phyloP scores from a whole-genome alignment of 2,113 vertebrate species.

The Burhinus oedicnemus region DNA sequence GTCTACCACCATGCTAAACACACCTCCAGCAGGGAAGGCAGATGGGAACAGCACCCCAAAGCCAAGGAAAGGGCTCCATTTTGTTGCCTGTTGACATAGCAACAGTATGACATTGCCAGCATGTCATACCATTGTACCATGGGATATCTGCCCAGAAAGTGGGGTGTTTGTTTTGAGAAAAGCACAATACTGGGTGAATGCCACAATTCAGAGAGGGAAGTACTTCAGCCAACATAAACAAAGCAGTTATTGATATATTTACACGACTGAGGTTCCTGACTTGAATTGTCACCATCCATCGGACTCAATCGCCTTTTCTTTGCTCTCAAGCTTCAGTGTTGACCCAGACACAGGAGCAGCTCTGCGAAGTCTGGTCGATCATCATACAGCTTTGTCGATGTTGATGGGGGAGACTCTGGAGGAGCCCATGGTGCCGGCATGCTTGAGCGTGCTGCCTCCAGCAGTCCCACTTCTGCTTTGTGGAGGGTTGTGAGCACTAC shows the following conservation, averaged over 20 bases:
- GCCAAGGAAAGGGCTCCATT: background rate
- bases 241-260: slow-evolving; percentile 57
- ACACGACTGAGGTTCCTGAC: background rate
- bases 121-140: background rate
- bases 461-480: background rate
- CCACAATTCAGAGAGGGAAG: slow-evolving; percentile 23
- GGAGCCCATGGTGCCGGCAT: background rate
- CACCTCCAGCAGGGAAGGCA: background rate
- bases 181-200: slow-evolving; percentile 41
- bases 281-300: background rate
- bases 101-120: background rate
- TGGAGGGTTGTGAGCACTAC: background rate
- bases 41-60: background rate
- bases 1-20: background rate
- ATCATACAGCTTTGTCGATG: background rate
- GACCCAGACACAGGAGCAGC: background rate
- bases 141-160: slow-evolving; percentile 41
- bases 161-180: slow-evolving; percentile 42
- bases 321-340: background rate
- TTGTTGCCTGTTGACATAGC: background rate
- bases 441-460: background rate
- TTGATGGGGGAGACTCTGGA: background rate
- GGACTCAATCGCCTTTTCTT: background rate
- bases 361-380: background rate
- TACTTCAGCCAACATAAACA: slow-evolving; percentile 45